phyloP scores from a whole-genome alignment of 2,888 invertebrate species.

The Melinaea menophilus region DNA sequence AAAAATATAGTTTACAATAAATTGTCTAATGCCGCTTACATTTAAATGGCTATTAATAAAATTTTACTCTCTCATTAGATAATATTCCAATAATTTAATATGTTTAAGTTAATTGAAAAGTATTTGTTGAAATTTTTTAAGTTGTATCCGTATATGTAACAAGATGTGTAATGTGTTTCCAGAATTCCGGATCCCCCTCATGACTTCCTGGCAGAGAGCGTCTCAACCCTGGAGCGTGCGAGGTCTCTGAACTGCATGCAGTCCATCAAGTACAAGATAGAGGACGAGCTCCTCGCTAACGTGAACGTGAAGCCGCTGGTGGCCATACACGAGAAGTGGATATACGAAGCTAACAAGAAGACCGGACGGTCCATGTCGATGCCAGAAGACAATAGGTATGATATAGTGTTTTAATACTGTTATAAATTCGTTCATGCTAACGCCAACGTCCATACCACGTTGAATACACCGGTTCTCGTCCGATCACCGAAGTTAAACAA shows the following conservation, averaged over 20 bases:
- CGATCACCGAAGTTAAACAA: slow-evolving; percentile 75
- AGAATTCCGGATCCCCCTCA: slow-evolving; percentile 43
- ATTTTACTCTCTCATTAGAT: no score
- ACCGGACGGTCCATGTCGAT: slow-evolving; percentile 60
- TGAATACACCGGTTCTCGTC: slow-evolving; percentile 73
- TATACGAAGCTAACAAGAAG: slow-evolving; percentile 67
- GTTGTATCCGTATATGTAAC: background rate
- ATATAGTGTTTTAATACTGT: background rate
- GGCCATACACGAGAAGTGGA: slow-evolving; percentile 72
- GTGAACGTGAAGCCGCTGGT: slow-evolving; percentile 70
- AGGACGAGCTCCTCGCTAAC: slow-evolving; percentile 55
- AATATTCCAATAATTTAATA: no score
- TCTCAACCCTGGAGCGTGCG: slow-evolving; percentile 41
- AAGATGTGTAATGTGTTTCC: slow-evolving; percentile 18
- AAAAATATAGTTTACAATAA: no score
- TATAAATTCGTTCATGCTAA: background rate
- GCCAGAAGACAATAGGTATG: slow-evolving; percentile 63
- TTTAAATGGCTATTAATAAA: no score
- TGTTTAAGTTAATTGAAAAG: no score
- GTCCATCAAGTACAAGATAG: slow-evolving; percentile 40
- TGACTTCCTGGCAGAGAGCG: slow-evolving; percentile 44
- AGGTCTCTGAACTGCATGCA: slow-evolving; percentile 45
- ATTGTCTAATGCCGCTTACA: no score
- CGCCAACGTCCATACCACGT: slow-evolving; percentile 64
- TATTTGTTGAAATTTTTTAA: background rate